phyloP scores from a whole-genome alignment of 2,797 vertebrate species.

The Numenius phaeopus region DNA sequence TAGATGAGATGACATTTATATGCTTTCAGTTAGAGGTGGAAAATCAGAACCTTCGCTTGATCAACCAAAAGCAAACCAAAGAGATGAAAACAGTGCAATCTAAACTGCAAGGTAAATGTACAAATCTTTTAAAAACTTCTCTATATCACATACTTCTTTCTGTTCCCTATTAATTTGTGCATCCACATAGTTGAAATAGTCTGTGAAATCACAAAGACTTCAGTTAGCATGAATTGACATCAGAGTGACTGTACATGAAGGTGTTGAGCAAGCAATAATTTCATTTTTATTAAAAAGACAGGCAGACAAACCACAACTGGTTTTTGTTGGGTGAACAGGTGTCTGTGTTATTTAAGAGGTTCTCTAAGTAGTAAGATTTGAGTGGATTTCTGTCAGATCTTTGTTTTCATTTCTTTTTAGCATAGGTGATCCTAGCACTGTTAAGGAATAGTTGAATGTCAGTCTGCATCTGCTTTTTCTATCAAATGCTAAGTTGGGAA shows the following conservation, averaged over 20 bases:
- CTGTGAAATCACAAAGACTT: not conserved
- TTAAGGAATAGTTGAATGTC: not conserved
- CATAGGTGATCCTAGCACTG: not conserved
- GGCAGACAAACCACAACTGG: rapidly evolving
- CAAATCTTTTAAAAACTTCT: not conserved
- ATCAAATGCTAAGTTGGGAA: not conserved
- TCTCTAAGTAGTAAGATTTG: not conserved
- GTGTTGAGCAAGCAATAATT: not conserved
- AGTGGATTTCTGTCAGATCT: not conserved
- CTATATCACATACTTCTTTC: not conserved
- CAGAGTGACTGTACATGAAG: not conserved
- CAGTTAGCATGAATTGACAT: not conserved
- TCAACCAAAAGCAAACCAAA: slow-evolving; percentile 90
- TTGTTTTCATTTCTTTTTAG: not conserved
- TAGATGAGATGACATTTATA: slow-evolving; percentile 50
- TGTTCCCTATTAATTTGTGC: not conserved
- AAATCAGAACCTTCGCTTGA: slow-evolving; percentile 91
- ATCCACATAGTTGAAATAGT: not conserved
- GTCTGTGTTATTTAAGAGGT: not conserved
- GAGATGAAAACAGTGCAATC: slow-evolving; percentile 89
- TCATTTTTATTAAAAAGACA: not conserved
- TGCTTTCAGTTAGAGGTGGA: slow-evolving; percentile 92
- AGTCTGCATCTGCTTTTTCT: not conserved
- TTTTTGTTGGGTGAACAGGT: not conserved
- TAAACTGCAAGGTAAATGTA: slow-evolving; percentile 87